phyloP scores from a whole-genome alignment of 2,113 vertebrate genomes.

The Fulmarus glacialis region DNA sequence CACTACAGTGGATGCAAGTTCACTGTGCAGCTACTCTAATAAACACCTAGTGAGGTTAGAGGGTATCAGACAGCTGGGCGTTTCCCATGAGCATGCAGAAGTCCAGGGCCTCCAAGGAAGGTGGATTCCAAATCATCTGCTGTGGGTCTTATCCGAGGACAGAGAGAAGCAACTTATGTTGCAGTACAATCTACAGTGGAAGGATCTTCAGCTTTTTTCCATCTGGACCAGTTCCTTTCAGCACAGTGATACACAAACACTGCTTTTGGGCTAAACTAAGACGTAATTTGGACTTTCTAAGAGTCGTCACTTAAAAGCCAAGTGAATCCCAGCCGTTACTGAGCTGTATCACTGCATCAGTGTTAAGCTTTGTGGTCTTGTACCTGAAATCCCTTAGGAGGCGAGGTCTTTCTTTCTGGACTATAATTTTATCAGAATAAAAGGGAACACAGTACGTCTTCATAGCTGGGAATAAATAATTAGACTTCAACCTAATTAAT shows the following conservation, averaged over 20 bases:
- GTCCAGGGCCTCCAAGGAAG: not conserved
- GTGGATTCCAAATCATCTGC: not conserved
- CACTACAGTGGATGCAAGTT: not conserved
- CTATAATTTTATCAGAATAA: not conserved
- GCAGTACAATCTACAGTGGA: not conserved
- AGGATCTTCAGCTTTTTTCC: not conserved
- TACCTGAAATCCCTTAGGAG: not conserved
- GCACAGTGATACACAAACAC: not conserved
- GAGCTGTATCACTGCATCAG: not conserved
- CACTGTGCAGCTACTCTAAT: not conserved
- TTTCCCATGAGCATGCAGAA: too few relatives aligned
- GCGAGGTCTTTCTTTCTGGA: not conserved
- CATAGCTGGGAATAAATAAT: not conserved
- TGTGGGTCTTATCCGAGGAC: fast-evolving
- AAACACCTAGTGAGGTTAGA: too few relatives aligned
- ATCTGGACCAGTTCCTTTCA: not conserved
- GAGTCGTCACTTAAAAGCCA: not conserved
- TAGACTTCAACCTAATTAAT: not conserved
- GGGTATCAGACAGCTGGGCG: not conserved
- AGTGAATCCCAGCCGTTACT: not conserved
- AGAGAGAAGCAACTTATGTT: not conserved
- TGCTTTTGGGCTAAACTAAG: not conserved
- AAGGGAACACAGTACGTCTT: not conserved
- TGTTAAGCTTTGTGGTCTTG: not conserved
- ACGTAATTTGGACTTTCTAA: not conserved